A percentile compares a stretch with the other conserved stretches of the same genome.
phyloP scores from a whole-genome alignment of 2,888 invertebrate species.

The Thereva unica region DNA sequence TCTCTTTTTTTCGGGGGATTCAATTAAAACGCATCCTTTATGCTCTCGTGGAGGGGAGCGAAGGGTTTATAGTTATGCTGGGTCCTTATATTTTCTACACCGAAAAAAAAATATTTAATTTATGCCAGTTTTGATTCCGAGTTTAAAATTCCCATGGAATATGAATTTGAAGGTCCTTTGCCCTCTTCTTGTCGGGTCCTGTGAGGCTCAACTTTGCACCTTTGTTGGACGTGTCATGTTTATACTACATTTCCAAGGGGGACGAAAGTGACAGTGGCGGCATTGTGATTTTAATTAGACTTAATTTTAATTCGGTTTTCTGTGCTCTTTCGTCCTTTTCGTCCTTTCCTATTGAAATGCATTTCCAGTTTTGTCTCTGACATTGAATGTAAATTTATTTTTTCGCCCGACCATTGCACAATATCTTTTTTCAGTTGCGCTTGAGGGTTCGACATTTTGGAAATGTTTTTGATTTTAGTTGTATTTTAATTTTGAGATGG shows the following conservation, averaged over 20 bases:
- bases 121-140: slow-evolving; percentile 10
- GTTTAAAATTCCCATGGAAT: background rate
- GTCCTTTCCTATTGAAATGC: background rate
- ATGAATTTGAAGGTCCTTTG: slow-evolving; percentile 1
- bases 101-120: slow-evolving; percentile 21
- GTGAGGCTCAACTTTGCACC: slow-evolving; percentile 22
- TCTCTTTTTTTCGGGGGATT: background rate
- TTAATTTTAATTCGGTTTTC: slow-evolving; percentile 27
- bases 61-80: background rate
- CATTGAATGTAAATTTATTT: too few species aligned
- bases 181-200: background rate
- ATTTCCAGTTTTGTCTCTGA: background rate
- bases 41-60: background rate
- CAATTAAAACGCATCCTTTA: slow-evolving; percentile 16
- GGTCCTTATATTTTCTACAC: background rate
- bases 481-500: too few species aligned
- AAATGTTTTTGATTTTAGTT: too few species aligned
- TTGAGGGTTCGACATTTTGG: too few species aligned
- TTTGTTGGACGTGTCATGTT: slow-evolving; percentile 39
- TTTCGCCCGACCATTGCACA: too few species aligned
- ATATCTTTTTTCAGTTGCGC: too few species aligned
- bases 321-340: background rate
- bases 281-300: slow-evolving; percentile 41
- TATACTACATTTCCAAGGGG: slow-evolving; percentile 39
- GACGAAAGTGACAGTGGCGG: slow-evolving; percentile 34